A percentile compares a stretch with the other conserved stretches of the same genome.
These are phyloP conservation scores for Panulirus ornatus DNA, from an alignment of 1,140 invertebrate species.

Conservation along the genomic window DNA sequence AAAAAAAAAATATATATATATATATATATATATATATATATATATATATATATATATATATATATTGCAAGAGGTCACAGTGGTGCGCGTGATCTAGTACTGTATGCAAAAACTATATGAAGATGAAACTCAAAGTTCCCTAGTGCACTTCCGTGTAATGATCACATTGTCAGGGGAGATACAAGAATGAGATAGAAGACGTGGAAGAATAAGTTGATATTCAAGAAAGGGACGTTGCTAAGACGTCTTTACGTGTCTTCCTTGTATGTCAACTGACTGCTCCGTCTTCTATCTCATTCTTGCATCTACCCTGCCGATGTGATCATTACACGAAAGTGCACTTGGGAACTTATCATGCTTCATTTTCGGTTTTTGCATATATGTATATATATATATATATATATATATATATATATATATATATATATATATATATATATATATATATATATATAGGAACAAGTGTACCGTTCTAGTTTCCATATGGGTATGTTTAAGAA, in stretches of 20 bases:
- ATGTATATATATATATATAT: neutral
- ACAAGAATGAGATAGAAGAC: no score
- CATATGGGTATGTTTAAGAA: neutral
- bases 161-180: no score
- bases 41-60: neutral
- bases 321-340: no score
- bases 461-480: neutral
- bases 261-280: no score
- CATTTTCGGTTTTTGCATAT: no score
- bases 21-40: slow-evolving; percentile 36
- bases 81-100: no score
- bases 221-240: neutral
- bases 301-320: no score
- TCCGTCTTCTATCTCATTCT: no score
- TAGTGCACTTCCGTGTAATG: no score
- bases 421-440: neutral
- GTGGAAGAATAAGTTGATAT: neutral
- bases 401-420: neutral
- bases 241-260: no score
- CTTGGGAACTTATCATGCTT: no score
- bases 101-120: neutral
- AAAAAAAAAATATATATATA: slow-evolving; percentile 35
- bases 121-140: neutral
- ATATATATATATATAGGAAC: neutral
- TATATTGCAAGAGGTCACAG: no score